A percentile compares a stretch with the other conserved stretches of the same genome.
These are phyloP conservation scores for Schizopygopsis pylzovi DNA, from an alignment of 2,797 vertebrate genomes.

Conservation along the genomic window DNA sequence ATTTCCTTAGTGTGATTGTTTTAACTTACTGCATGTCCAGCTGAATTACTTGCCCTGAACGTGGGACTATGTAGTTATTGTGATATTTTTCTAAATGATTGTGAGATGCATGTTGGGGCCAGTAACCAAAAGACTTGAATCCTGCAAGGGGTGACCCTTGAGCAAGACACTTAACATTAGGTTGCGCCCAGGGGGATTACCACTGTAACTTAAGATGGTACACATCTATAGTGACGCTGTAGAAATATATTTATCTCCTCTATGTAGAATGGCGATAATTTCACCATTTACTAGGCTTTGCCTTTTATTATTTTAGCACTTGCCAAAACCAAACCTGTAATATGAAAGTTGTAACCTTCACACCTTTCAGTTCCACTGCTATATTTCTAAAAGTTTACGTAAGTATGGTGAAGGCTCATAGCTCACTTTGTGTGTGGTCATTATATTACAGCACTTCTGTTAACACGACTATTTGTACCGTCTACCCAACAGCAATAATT, in stretches of 20 bases:
- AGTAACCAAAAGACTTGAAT: background rate
- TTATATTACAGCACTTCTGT: conserved; percentile 62
- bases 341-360: background rate
- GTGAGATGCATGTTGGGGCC: background rate
- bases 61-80: too few species aligned
- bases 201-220: conserved; percentile 17
- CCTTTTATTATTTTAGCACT: too few species aligned
- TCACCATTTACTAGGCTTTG: background rate
- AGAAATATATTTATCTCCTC: background rate
- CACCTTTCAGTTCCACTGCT: background rate
- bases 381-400: background rate
- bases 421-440: background rate
- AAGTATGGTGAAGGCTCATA: background rate
- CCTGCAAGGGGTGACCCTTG: background rate
- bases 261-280: background rate
- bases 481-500: conserved; percentile 42
- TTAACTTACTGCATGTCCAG: too few species aligned
- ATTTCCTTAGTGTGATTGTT: too few species aligned
- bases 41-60: too few species aligned
- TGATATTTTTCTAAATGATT: background rate
- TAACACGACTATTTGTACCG: conserved; percentile 67
- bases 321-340: background rate
- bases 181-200: background rate
- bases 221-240: background rate
- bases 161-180: conserved; percentile 10